phyloP scores from a whole-genome alignment of 2,113 vertebrate genomes.

The Pelvicachromis taeniatus region DNA sequence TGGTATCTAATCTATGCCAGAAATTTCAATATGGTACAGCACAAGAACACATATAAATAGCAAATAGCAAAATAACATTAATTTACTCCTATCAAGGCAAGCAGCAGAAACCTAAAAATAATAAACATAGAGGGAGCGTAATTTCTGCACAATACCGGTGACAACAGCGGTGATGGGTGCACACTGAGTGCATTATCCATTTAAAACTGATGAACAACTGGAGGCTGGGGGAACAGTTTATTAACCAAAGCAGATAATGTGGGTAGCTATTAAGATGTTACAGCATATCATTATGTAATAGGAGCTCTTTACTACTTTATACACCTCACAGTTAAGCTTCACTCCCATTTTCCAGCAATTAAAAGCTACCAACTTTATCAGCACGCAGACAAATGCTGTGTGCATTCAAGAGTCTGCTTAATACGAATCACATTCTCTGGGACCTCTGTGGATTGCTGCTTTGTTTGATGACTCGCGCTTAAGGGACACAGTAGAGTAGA shows the following conservation, averaged over 20 bases:
- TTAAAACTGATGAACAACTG: background rate
- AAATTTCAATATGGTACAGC: background rate
- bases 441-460: background rate
- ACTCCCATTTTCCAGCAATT: background rate
- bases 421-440: background rate
- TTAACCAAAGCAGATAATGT: conserved; percentile 28
- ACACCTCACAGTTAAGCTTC: background rate
- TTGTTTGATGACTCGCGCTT: background rate
- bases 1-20: background rate
- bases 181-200: background rate
- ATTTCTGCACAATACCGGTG: background rate
- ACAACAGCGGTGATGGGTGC: background rate
- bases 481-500: background rate
- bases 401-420: background rate
- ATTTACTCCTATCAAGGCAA: background rate
- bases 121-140: background rate
- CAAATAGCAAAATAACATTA: background rate
- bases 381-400: background rate
- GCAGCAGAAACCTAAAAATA: background rate
- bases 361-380: background rate
- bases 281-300: conserved; percentile 38
- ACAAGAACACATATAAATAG: background rate
- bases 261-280: conserved; percentile 25
- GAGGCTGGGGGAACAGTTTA: conserved; percentile 4
- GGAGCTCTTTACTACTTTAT: conserved; percentile 12